phyloP scores from a whole-genome alignment of 2,888 invertebrate species.

The Busseola fusca region DNA sequence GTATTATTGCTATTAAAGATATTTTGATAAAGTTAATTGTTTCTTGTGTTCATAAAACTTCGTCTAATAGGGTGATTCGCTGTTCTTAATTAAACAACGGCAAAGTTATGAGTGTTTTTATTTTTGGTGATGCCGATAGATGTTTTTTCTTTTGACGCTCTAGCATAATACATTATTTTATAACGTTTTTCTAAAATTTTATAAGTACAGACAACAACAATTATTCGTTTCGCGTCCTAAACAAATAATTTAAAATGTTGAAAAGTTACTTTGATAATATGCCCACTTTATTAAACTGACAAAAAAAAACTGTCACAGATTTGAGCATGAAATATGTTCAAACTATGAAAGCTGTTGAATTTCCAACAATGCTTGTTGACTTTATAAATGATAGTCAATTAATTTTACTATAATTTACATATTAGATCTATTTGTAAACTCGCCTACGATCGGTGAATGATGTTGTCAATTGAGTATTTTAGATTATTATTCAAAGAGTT shows the following conservation, averaged over 20 bases:
- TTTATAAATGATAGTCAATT: constrained; percentile 32
- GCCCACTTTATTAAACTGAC: background rate
- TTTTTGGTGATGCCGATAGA: constrained; percentile 1
- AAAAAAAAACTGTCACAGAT: background rate
- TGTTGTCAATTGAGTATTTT: constrained; percentile 23
- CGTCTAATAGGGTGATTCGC: constrained; percentile 34
- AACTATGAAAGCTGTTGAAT: constrained; percentile 27
- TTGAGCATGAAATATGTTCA: constrained; percentile 5
- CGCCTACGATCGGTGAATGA: constrained; percentile 9
- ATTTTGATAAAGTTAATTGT: constrained; percentile 59
- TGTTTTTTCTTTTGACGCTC: background rate
- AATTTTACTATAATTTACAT: constrained; percentile 44
- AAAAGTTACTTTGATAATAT: background rate
- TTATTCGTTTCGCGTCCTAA: too few species aligned
- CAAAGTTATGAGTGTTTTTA: constrained; percentile 16
- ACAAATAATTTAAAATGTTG: background rate
- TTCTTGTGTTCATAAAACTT: constrained; percentile 48
- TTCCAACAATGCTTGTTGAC: constrained; percentile 10
- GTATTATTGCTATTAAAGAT: constrained; percentile 50
- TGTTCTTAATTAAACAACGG: constrained; percentile 45
- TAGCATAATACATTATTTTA: too few species aligned
- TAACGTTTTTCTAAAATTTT: background rate
- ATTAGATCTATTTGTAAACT: constrained; percentile 5
- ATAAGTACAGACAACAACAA: too few species aligned
- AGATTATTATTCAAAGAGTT: constrained; percentile 6